Evolutionary conservation across 2,888 invertebrate species (phyloP), one percentile per base, ranked within the genome.

Genomic region (Elmis aenea): DNA sequence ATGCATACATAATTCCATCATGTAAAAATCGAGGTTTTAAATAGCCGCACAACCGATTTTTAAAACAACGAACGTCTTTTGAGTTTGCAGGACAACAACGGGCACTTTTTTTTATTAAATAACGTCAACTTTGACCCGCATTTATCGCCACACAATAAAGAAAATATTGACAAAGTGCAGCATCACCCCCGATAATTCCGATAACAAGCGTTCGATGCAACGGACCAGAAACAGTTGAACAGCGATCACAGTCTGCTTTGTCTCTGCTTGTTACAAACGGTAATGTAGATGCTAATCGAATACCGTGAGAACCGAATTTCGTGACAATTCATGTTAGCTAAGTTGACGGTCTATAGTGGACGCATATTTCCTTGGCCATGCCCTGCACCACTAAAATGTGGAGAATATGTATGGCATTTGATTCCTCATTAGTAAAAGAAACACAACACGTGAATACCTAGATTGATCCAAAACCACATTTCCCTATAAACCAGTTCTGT

Each of bases 231-330:
- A 52, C 38, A 42, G 45, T 34, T 41, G 38, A 47, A 44, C 42
- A 37, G 37, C 34, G 30, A 35, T 37, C 36, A 37, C 36, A 39
- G 25, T 26, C 22, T 31, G 26, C 33, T 45, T 45, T 42, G 38
- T 45, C 39, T 41, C 38, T 33, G 34, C 46, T 53, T 52, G 52
- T 54, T 55, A 58, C 55, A 55, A 61, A 61, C 60, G 46, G 57
- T 59, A 59, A 57, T 61, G 60, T 59, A 61, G 62, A 62, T 62
- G 57, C 54, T 62, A 62, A 62, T 62, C 62, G 55, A 36, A 34
- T 46, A 57, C 58, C 59, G 59, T 61, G 59, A 60, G 58, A 61
- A 58, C 54, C 50, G 47, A 35, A 42, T 48, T 51, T 60, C 59
- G 59, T 60, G 60, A 60, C 60, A 59, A 56, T 59, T 59, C 55